Evolutionary conservation across 2,797 vertebrate genomes (phyloP), one percentile per base, ranked within the genome.

Genomic region (Phalanger gymnotis): DNA sequence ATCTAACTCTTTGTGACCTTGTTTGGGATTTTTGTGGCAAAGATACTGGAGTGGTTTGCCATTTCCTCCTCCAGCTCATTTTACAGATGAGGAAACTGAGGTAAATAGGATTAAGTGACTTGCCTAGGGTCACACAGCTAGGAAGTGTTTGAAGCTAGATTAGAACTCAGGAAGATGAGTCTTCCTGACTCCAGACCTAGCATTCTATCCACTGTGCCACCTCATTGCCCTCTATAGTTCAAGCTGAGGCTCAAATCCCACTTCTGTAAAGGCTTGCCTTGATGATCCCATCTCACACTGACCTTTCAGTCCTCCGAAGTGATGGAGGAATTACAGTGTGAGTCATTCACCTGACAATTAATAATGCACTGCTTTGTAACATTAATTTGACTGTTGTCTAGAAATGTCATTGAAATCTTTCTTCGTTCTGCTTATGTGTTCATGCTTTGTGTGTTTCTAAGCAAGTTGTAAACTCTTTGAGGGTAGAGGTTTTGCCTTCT

Each of bases 221-320:
- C 6, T n/a, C 5, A 4, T 1, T 66, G 91, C 53, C 95, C 95
- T 91, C 94, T 87, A 95, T 47, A 54, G 90, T 95, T 96, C 55
- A 96, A 94, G 56, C 92, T 89, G 51, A 94, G 95, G 90, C 90
- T 97, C 3, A 11, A 90, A 93, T 95, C 28, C 89, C 94, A 81
- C 31, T 61, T 98, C 89, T 89, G 92, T 92, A 89, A 94, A 58
- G 90, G 94, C 96, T 56, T 90, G n/a, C 54, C 61, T 94, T 93
- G 93, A 92, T 94, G 51, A n/a, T 30, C 66, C 56, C 93, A 93
- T 90, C 19, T 95, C 87, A 13, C 54, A 93, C 92, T 73, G 61
- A 95, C 90, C 93, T 96, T 61, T 95, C n/a, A 40, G 66, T 95
- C 28, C 54, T 93, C 89, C 92, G 66, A 96, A 92, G 66, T 92